Percentiles rank a stretch among this genome's conserved stretches.
phyloP scores from a whole-genome alignment of 2,888 invertebrate species.

The Dolichopus griseipennis region DNA sequence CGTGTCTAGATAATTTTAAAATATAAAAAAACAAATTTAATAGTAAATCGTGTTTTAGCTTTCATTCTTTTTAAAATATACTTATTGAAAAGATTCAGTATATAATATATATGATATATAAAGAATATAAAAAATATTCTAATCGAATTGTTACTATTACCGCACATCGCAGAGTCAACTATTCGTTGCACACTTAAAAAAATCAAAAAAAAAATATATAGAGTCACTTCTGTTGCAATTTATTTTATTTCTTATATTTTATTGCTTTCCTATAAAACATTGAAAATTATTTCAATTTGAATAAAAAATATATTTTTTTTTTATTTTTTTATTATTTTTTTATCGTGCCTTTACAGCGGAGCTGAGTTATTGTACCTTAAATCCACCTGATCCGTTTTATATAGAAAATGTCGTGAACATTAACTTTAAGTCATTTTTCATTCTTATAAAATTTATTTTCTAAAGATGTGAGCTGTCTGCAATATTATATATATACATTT shows the following conservation, averaged over 20 bases:
- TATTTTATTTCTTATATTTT: neutral
- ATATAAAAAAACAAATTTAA: too few species aligned
- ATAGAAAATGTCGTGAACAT: neutral
- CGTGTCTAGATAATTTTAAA: too few species aligned
- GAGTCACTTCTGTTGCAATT: neutral
- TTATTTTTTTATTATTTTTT: neutral
- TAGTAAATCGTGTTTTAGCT: too few species aligned
- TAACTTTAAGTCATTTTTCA: constrained; percentile 6
- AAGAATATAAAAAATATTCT: neutral
- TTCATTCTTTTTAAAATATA: neutral
- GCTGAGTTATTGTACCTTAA: neutral
- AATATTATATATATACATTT: neutral
- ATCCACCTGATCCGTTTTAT: neutral
- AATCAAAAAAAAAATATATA: too few species aligned
- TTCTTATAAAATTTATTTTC: neutral
- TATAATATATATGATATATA: neutral
- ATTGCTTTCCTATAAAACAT: neutral
- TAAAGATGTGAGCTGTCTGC: constrained; percentile 4
- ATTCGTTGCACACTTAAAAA: neutral
- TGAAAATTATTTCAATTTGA: neutral
- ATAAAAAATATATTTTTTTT: neutral
- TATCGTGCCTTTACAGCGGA: neutral
- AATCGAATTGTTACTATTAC: neutral
- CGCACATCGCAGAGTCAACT: neutral
- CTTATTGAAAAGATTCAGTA: neutral